phyloP scores from a whole-genome alignment of 2,797 vertebrate genomes.

The Squalus acanthias region DNA sequence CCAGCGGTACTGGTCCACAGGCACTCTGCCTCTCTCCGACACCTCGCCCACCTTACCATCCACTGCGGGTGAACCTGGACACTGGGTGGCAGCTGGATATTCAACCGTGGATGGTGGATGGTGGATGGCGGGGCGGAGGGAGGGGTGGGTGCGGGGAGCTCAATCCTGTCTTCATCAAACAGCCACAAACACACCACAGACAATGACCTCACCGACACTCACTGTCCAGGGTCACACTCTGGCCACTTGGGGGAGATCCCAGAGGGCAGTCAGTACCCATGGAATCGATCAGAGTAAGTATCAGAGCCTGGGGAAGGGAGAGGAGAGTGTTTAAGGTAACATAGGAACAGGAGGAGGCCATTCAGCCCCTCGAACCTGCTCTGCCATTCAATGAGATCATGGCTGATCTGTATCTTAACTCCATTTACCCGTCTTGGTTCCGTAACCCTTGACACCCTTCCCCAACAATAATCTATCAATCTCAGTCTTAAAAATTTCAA shows the following conservation, averaged over 20 bases:
- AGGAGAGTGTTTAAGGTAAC: slow-evolving; percentile 64
- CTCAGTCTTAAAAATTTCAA: neutral
- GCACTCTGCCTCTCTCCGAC: neutral
- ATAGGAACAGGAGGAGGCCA: neutral
- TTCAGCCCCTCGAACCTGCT: neutral
- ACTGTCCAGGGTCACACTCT: no score
- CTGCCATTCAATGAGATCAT: neutral
- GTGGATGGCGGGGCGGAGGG: neutral
- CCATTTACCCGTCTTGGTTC: neutral
- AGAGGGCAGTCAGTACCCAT: slow-evolving; percentile 71
- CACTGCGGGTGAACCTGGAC: neutral
- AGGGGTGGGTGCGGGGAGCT: neutral
- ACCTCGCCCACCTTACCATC: slow-evolving; percentile 38
- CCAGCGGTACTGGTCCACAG: no score
- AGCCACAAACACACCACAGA: neutral
- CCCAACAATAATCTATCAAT: neutral
- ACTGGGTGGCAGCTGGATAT: neutral
- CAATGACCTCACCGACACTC: fast-evolving
- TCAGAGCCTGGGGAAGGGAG: slow-evolving; percentile 81
- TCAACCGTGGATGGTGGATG: neutral
- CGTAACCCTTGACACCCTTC: neutral
- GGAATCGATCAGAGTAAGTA: slow-evolving; percentile 80
- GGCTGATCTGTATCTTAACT: neutral
- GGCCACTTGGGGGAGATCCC: slow-evolving; percentile 43
- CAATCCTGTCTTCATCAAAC: no score